These are phyloP conservation scores for Bimastos eiseni DNA, from an alignment of 2,888 invertebrate species.

Conservation along the genomic window DNA sequence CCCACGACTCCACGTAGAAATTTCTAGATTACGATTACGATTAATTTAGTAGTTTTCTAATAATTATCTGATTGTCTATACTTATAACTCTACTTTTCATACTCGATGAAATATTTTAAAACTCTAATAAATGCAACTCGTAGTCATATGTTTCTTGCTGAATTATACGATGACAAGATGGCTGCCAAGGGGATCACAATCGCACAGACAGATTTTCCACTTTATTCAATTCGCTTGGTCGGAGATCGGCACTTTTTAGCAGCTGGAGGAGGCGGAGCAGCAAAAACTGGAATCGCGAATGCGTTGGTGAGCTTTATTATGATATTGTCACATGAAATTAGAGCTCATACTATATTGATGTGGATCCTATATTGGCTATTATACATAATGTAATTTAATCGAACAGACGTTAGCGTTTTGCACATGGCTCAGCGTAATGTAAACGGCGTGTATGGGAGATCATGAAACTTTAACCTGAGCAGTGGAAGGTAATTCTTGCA, in stretches of 20 bases:
- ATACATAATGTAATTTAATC: background rate
- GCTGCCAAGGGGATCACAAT: constrained; percentile 44
- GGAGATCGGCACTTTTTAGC: constrained; percentile 91
- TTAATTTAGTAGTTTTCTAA: background rate
- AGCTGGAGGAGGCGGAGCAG: constrained; percentile 94
- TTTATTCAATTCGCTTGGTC: constrained; percentile 86
- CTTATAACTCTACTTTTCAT: too few species aligned
- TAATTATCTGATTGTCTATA: background rate
- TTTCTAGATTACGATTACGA: background rate
- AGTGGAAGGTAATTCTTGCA: too few species aligned
- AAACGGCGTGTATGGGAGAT: too few species aligned
- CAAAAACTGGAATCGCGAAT: constrained; percentile 95
- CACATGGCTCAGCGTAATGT: too few species aligned
- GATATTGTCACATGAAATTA: background rate
- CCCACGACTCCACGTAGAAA: background rate
- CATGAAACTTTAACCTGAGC: too few species aligned
- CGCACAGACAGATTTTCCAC: constrained; percentile 69
- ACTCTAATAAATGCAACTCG: too few species aligned
- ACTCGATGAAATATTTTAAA: too few species aligned
- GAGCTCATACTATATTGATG: background rate
- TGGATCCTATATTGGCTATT: background rate
- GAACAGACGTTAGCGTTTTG: too few species aligned
- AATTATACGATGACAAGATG: constrained; percentile 29
- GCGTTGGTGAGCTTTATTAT: constrained; percentile 73
- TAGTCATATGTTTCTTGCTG: background rate